Evolutionary conservation across 1,140 invertebrate genomes (phyloP).

Genomic region (Pseudomyrmex flavicornis): DNA sequence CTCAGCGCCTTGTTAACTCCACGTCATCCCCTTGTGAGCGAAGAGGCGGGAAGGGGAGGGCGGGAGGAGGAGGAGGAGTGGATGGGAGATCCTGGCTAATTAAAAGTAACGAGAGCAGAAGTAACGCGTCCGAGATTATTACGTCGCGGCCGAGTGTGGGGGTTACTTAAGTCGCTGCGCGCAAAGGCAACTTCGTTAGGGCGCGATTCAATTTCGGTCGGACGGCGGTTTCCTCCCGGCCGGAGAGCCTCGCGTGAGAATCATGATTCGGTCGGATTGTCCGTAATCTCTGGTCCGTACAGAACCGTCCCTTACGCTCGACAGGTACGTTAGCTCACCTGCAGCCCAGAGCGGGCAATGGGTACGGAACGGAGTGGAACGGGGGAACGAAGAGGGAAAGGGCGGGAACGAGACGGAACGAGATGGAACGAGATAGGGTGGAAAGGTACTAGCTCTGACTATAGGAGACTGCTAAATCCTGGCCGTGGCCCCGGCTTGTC

Average conservation of each 20-base stretch:
- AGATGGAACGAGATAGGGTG: slow-evolving; percentile 66
- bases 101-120: slow-evolving; percentile 58
- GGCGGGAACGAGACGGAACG: slow-evolving; percentile 38
- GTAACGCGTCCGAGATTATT: slow-evolving; percentile 54
- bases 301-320: slow-evolving; percentile 62
- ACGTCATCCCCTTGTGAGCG: background rate
- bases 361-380: slow-evolving; percentile 26
- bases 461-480: slow-evolving; percentile 74
- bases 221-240: slow-evolving; percentile 36
- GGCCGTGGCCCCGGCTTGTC: slow-evolving; percentile 67
- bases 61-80: background rate
- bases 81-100: slow-evolving; percentile 23
- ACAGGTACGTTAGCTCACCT: slow-evolving; percentile 65
- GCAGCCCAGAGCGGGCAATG: slow-evolving; percentile 40
- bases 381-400: slow-evolving; percentile 25
- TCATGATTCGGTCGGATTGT: slow-evolving; percentile 58
- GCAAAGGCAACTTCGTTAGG: slow-evolving; percentile 58
- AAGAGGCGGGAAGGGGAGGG: too few species aligned
- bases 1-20: slow-evolving; percentile 4
- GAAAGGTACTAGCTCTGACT: slow-evolving; percentile 66
- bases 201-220: slow-evolving; percentile 59
- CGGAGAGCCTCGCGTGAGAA: slow-evolving; percentile 33
- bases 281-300: slow-evolving; percentile 63
- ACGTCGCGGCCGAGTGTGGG: slow-evolving; percentile 47
- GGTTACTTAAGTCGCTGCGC: slow-evolving; percentile 55